A percentile compares a stretch with the other conserved stretches of the same genome.
These are phyloP conservation scores for Eupithecia centaureata DNA, from an alignment of 2,888 invertebrate species.

Conservation along the genomic window DNA sequence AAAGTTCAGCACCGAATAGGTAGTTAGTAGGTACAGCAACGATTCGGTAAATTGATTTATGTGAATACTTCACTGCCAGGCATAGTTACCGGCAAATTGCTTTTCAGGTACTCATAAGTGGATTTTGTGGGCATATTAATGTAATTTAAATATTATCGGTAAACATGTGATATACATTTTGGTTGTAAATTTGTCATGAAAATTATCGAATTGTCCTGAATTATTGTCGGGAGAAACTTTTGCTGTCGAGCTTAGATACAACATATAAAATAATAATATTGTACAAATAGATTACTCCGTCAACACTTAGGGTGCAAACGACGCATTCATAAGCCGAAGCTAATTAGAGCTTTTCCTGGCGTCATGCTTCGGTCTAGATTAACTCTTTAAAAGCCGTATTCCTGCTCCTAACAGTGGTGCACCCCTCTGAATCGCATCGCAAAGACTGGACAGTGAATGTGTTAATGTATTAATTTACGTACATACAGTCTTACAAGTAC, in stretches of 20 bases:
- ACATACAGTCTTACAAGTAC: background rate
- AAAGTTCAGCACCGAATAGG: slow-evolving; percentile 14
- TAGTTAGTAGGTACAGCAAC: slow-evolving; percentile 3
- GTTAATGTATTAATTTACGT: no score
- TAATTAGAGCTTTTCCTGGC: no score
- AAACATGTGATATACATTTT: background rate
- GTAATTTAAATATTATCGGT: background rate
- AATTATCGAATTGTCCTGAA: background rate
- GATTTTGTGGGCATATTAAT: slow-evolving; percentile 3
- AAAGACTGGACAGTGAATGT: no score
- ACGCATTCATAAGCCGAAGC: no score
- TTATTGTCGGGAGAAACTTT: background rate
- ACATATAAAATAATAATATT: background rate
- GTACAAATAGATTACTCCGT: background rate
- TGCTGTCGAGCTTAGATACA: background rate
- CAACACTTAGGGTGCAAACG: no score
- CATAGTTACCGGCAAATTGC: slow-evolving; percentile 20
- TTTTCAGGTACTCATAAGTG: slow-evolving; percentile 19
- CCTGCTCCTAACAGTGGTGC: no score
- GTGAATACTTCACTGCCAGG: slow-evolving; percentile 19
- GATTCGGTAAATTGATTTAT: slow-evolving; percentile 28
- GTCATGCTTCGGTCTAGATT: no score
- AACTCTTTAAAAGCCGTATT: no score
- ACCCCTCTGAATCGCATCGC: no score
- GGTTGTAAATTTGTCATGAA: background rate